These are phyloP conservation scores for Sisyra nigra DNA, from an alignment of 2,888 invertebrate species.

Conservation along the genomic window DNA sequence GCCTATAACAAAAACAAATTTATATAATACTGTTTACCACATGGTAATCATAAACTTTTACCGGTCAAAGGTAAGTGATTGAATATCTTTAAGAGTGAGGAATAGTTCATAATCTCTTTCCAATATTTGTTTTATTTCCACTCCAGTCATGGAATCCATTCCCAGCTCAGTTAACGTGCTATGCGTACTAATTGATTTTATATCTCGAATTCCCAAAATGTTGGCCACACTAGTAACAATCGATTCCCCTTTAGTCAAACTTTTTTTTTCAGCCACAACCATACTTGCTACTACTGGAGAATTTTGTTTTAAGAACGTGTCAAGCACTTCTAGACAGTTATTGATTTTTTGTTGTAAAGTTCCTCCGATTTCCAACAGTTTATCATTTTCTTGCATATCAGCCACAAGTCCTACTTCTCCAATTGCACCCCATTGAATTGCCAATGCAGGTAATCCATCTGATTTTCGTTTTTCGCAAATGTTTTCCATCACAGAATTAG, in stretches of 20 bases:
- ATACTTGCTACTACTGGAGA: conserved; percentile 61
- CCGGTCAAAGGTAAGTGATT: neutral
- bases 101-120: conserved; percentile 44
- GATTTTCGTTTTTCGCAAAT: conserved; percentile 58
- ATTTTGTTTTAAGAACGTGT: conserved; percentile 50
- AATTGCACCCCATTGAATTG: conserved; percentile 87
- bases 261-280: conserved; percentile 72
- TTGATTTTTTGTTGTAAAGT: conserved; percentile 50
- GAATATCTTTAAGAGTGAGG: conserved; percentile 31
- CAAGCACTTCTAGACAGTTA: conserved; percentile 43
- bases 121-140: conserved; percentile 48
- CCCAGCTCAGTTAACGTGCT: conserved; percentile 43
- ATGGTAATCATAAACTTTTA: neutral
- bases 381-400: conserved; percentile 32
- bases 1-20: conserved; percentile 13
- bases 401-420: conserved; percentile 67
- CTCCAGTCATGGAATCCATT: conserved; percentile 55
- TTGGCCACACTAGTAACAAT: conserved; percentile 24
- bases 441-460: conserved; percentile 60
- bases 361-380: conserved; percentile 33
- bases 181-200: conserved; percentile 23
- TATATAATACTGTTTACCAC: neutral
- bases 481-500: conserved; percentile 81
- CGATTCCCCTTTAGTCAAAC: conserved; percentile 30
- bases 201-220: conserved; percentile 11